Conservation (phyloP, 2,888 invertebrate species). For the Globia sparganii region DNA sequence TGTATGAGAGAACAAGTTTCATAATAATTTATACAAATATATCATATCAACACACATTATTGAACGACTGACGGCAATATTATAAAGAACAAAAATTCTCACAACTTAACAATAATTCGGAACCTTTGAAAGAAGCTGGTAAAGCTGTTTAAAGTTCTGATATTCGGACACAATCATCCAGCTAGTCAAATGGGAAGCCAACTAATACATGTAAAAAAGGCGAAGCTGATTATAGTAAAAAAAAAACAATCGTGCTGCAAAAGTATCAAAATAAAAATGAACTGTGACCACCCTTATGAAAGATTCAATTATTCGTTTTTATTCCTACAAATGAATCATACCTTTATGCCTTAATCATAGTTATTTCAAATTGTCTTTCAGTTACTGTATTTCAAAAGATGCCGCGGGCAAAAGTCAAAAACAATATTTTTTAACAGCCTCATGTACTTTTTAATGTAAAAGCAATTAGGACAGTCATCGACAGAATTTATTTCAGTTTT, state of each 20-base stretch:
- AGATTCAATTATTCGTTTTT: slow-evolving; percentile 23
- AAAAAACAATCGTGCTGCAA: background rate
- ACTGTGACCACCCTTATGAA: slow-evolving; percentile 5
- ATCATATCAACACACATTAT: background rate
- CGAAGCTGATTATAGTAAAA: background rate
- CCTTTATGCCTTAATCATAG: background rate
- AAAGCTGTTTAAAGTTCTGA: background rate
- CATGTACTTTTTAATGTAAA: slow-evolving; percentile 25
- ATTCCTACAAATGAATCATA: slow-evolving; percentile 13
- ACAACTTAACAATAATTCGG: background rate
- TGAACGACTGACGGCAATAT: background rate
- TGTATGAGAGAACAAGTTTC: background rate
- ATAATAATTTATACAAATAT: background rate
- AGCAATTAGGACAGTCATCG: slow-evolving; percentile 46
- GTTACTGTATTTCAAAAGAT: slow-evolving; percentile 8
- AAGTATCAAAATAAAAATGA: slow-evolving; percentile 1
- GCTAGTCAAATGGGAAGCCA: background rate
- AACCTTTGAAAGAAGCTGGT: background rate
- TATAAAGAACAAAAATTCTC: background rate
- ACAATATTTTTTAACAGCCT: slow-evolving; percentile 20
- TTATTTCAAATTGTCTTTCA: slow-evolving; percentile 28
- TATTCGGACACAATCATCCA: background rate
- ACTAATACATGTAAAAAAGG: background rate
- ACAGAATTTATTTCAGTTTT: slow-evolving; percentile 35
- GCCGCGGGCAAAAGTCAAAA: background rate